Base-by-base conservation (phyloP, 2,113 vertebrate species). In the Cyphomyrus discorhynchus region DNA sequence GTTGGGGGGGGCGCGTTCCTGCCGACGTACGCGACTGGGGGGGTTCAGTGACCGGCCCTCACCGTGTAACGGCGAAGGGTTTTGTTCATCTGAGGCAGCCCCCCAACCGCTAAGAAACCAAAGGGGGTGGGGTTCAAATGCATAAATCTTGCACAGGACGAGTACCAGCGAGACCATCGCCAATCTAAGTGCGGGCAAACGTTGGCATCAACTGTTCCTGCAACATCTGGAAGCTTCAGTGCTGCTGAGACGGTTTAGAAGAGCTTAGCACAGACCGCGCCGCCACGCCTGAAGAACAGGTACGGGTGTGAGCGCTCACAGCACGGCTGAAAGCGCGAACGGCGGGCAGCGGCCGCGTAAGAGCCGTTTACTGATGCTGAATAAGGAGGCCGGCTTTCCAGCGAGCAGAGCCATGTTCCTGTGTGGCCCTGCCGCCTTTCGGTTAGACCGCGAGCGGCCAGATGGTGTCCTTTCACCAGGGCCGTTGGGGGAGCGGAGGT, bases 401-500 rank as follows among this genome's bases (percentile, higher is more conserved):
- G 90, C 89, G 74, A 39, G 58, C 58, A 90, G 52, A 49, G 47
- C 53, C 49, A 89, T 84, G 47, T 49, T 58, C 45, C 83, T 62
- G 58, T 24, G 66, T 87, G 91, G 94, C 93, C 88, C 45, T 35
- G 87, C 58, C 85, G 45, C 91, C 93, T 93, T 93, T 94, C 95
- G 92, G 95, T 97, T 95, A 93, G 95, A 87, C 0, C 93, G 94
- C 93, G 95, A 96, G 95, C 97, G 97, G 94, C 97, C 97, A 98
- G 98, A 97, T 97, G 97, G 98, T 97, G 97, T 97, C 95, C 97
- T 97, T 95, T 93, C 90, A 95, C 93, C 93, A 94, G 95, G 97
- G 97, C 96, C 97, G 96, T 96, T 88, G 0, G 96, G 96, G 95
- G 96, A 92, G 94, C 94, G 47, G 93, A 92, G 46, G 5, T 77